Evolutionary conservation across 2,888 invertebrate genomes (phyloP), one percentile per base, ranked within the genome.

Genomic region (Troides helena): DNA sequence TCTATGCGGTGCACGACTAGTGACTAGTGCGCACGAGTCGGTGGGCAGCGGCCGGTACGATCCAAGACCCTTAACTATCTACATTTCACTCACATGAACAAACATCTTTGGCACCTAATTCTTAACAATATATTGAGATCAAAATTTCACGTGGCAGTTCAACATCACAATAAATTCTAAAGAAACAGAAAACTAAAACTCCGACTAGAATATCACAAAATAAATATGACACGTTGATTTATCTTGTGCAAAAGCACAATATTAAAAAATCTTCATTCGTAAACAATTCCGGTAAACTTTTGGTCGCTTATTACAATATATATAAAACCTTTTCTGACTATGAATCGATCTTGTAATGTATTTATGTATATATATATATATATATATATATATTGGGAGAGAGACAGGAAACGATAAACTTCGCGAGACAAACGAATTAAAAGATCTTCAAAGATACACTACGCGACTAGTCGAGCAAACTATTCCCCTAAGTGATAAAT

Each of bases 71-170:
- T 70, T 70, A 68, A 46, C 46, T 68, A 67, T 65, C 70, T 74
- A 69, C 58, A 72, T 65, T 69, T 73, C 71, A 74, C 68, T 66
- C 72, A 71, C 73, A 71, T 74, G 71, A 72, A 72, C 72, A 73
- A 72, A 73, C 72, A 73, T 71, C 72, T 78, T 80, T 78, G 79
- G 78, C 80, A 80, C 77, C 73, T 75, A 72, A 60, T 25, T 64
- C 66, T 68, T 72, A 68, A 72, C 65, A 70, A 71, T 69, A 58
- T 12, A 67, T 67, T 77, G 75, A 79, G 76, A 76, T 78, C 76
- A 73, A 67, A 53, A 64, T 50, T 61, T 67, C 43, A 65, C 59
- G 43, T 70, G 60, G 25, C 63, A 50, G 65, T 57, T 64, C 43
- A 68, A 61, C 46, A 68, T 65, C 71, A 70, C 72, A 70, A 70